Percentiles rank a stretch among this genome's conserved stretches.
Conservation (phyloP, 2,113 vertebrate genomes). For the Myrmecophaga tridactyla region DNA sequence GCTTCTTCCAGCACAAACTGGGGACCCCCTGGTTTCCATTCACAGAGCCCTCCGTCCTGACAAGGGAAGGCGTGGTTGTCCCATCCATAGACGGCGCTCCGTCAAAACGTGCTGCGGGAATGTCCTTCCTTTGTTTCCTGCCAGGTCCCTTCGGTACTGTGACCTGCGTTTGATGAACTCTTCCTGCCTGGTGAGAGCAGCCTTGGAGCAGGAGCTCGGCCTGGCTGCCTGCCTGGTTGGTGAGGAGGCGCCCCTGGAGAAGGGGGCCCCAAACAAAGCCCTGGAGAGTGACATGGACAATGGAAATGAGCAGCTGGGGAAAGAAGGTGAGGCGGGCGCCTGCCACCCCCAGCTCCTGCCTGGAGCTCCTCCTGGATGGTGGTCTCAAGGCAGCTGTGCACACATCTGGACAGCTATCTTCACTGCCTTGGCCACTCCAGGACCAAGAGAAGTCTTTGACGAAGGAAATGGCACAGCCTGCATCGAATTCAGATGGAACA, state of each 20-base stretch:
- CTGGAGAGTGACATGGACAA: constrained; percentile 97
- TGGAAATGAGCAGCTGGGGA: constrained; percentile 91
- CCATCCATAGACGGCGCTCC: accelerated
- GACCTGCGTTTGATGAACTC: constrained; percentile 96
- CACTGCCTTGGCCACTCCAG: no score
- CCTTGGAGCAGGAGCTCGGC: constrained; percentile 96
- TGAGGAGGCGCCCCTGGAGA: constrained; percentile 83
- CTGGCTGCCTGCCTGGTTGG: constrained; percentile 94
- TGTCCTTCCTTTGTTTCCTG: neutral
- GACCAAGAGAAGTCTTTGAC: accelerated
- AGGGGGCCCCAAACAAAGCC: constrained; percentile 84
- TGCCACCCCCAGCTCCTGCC: no score
- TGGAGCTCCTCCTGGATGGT: no score
- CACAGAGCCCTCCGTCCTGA: no score
- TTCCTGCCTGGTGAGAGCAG: constrained; percentile 92
- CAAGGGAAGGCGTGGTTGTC: neutral
- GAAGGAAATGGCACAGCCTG: neutral
- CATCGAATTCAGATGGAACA: neutral
- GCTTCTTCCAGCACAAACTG: neutral
- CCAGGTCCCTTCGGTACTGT: constrained; percentile 95
- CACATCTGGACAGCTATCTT: no score
- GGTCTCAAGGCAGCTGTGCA: no score
- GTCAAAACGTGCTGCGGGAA: neutral
- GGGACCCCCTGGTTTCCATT: accelerated
- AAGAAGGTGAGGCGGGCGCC: constrained; percentile 88